Conservation (phyloP, 2,888 invertebrate species). For the Ceraclea dissimilis region DNA sequence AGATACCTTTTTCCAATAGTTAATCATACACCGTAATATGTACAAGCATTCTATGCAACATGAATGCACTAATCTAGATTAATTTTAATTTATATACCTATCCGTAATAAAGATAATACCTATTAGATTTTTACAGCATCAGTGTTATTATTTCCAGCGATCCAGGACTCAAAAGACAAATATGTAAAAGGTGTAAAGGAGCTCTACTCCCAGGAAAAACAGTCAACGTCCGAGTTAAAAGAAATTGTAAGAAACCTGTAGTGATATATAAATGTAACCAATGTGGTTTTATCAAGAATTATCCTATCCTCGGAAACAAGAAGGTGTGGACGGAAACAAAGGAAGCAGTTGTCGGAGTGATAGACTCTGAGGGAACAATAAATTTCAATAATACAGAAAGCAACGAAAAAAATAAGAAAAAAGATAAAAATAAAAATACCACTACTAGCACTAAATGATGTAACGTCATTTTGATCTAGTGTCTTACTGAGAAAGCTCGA, state of each 20-base stretch:
- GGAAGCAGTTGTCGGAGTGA: conserved; percentile 43
- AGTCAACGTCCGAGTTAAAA: conserved; percentile 43
- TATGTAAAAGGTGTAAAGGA: conserved; percentile 52
- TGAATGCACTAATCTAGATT: no score
- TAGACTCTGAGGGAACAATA: conserved; percentile 7
- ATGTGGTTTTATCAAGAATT: conserved; percentile 32
- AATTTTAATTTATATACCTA: no score
- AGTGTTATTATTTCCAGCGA: no score
- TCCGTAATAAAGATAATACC: no score
- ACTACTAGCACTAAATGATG: neutral
- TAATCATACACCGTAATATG: no score
- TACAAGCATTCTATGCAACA: no score
- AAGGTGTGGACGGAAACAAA: conserved; percentile 48
- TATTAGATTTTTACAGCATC: no score
- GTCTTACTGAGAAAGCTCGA: neutral
- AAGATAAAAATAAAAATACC: neutral
- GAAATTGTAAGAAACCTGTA: conserved; percentile 36
- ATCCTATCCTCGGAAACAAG: conserved; percentile 33
- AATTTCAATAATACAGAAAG: neutral
- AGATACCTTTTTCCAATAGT: no score
- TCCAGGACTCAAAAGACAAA: conserved; percentile 50
- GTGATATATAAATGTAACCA: conserved; percentile 43
- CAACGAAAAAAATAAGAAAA: neutral
- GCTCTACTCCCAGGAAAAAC: conserved; percentile 46
- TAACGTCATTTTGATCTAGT: neutral